These are phyloP conservation scores for Caenorhabditis macrosperma DNA, from an alignment of 2,888 invertebrate species.

Conservation along the genomic window DNA sequence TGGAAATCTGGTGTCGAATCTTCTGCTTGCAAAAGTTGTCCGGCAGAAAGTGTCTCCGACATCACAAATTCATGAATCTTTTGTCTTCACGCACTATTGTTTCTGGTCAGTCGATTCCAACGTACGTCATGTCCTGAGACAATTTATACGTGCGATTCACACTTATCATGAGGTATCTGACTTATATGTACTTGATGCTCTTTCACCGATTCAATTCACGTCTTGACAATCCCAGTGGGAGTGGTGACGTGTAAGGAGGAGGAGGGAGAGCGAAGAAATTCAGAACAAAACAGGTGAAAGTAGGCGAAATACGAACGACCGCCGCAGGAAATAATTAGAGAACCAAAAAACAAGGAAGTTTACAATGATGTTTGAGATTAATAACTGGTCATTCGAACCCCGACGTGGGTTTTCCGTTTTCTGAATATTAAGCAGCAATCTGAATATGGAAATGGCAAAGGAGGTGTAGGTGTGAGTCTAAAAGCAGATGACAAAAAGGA, in stretches of 20 bases:
- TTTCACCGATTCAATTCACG: background rate
- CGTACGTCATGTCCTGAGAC: conserved; percentile 27
- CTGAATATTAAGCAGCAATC: no score
- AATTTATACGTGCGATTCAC: conserved; percentile 42
- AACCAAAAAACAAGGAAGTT: background rate
- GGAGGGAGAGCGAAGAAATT: background rate
- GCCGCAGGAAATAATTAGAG: background rate
- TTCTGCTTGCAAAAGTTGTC: conserved; percentile 21
- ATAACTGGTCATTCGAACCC: no score
- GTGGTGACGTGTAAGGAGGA: conserved; percentile 32
- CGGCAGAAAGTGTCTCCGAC: conserved; percentile 15
- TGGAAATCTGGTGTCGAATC: conserved; percentile 45
- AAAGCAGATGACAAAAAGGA: background rate
- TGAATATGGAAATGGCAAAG: no score
- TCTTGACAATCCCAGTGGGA: background rate
- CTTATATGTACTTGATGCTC: no score
- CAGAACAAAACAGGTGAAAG: background rate
- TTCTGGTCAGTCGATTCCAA: conserved; percentile 37
- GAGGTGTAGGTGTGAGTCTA: background rate
- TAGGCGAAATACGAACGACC: background rate
- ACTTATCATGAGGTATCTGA: conserved; percentile 7
- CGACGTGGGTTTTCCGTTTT: no score
- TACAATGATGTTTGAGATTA: background rate
- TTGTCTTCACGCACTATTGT: conserved; percentile 48
- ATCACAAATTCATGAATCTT: conserved; percentile 55